These are phyloP conservation scores for Whitmania pigra DNA, from an alignment of 1,140 invertebrate genomes.

Conservation along the genomic window DNA sequence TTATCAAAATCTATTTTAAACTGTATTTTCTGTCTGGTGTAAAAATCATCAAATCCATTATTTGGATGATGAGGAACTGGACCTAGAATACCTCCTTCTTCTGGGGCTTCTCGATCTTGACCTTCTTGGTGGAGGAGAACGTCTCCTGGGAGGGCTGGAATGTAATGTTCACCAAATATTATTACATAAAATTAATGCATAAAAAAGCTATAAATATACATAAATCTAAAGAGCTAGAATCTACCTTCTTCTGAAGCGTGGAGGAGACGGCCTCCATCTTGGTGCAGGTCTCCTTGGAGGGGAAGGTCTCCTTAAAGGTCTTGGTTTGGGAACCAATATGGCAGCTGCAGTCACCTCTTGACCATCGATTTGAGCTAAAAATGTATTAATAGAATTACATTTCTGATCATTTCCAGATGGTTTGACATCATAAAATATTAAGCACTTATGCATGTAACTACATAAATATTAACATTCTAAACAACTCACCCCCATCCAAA, in stretches of 20 bases:
- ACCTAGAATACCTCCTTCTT: conserved; percentile 55
- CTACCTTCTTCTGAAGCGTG: conserved; percentile 33
- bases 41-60: conserved; percentile 10
- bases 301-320: conserved; percentile 49
- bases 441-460: background rate
- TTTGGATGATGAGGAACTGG: conserved; percentile 34
- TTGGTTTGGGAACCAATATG: conserved; percentile 62
- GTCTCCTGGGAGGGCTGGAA: conserved; percentile 47
- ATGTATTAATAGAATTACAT: background rate
- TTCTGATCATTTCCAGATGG: no score
- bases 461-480: background rate
- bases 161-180: conserved; percentile 17
- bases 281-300: conserved; percentile 51
- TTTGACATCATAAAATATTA: background rate
- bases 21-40: background rate
- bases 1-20: background rate
- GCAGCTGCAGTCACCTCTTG: conserved; percentile 87
- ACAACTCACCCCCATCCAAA: conserved; percentile 79
- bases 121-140: conserved; percentile 50
- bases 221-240: background rate
- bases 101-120: conserved; percentile 50
- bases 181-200: background rate
- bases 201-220: background rate
- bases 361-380: conserved; percentile 54
- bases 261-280: conserved; percentile 42